Conservation (phyloP, 1,140 invertebrate species). For the Aphis craccivora region DNA sequence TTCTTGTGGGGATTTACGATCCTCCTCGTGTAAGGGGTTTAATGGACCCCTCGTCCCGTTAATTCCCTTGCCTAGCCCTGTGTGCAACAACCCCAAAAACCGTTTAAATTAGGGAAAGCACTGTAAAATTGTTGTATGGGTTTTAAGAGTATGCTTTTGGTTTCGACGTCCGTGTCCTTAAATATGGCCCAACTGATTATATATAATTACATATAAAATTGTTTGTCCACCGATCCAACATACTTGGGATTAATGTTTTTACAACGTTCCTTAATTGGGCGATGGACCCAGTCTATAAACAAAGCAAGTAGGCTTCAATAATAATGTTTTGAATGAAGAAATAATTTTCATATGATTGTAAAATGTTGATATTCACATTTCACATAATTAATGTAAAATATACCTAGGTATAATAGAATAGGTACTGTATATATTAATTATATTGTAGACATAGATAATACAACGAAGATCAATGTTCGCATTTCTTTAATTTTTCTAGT, state of each 20-base stretch:
- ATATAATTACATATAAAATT: background rate
- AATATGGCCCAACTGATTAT: slow-evolving; percentile 1
- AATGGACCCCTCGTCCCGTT: background rate
- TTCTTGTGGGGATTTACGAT: slow-evolving; percentile 41
- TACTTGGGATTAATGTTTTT: background rate
- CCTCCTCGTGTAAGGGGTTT: background rate
- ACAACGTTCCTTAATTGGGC: background rate
- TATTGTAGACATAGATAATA: background rate
- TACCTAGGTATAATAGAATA: background rate
- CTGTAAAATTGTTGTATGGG: slow-evolving; percentile 50
- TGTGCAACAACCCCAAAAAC: slow-evolving; percentile 36
- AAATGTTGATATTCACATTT: background rate
- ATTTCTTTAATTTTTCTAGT: background rate
- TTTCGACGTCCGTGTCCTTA: slow-evolving; percentile 35
- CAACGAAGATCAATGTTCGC: background rate
- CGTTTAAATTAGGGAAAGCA: slow-evolving; percentile 47
- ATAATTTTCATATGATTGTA: background rate
- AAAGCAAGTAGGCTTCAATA: background rate
- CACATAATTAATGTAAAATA: background rate
- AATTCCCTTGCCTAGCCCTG: background rate
- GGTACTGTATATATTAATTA: background rate
- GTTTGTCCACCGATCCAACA: background rate
- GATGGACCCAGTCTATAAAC: background rate
- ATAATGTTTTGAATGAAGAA: background rate
- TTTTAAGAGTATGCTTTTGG: slow-evolving; percentile 43